These are phyloP conservation scores for Hydractinia echinata DNA, from an alignment of 30 jellyfish, hydroid and myxozoan species.

Conservation along the genomic window DNA sequence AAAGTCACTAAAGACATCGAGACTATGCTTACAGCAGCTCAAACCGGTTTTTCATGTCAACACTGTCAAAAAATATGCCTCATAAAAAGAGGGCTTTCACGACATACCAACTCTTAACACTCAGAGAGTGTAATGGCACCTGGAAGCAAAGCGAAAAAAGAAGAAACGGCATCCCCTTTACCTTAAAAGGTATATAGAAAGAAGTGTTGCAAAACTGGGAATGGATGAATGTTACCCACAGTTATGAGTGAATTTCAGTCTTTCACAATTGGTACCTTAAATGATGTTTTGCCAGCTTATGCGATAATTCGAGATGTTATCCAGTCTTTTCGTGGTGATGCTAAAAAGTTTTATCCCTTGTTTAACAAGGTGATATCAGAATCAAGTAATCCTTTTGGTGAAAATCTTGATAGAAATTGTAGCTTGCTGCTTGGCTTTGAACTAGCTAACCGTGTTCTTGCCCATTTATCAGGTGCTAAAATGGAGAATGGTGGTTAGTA, in stretches of 20 bases:
- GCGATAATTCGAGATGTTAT: too few relatives aligned
- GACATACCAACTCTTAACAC: conserved; percentile 27
- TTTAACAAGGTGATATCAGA: too few relatives aligned
- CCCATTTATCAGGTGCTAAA: conserved; percentile 34
- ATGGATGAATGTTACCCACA: conserved; percentile 27
- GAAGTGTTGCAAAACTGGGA: conserved; percentile 12
- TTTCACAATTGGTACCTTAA: too few relatives aligned
- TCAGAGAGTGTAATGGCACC: not conserved
- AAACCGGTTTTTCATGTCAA: too few relatives aligned
- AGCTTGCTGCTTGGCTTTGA: conserved; percentile 43
- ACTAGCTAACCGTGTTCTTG: conserved; percentile 59
- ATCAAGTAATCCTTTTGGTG: too few relatives aligned
- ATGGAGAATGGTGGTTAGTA: too few relatives aligned
- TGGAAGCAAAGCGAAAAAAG: conserved; percentile 13
- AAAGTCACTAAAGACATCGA: too few relatives aligned
- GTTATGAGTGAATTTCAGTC: not conserved
- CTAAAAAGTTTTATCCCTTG: too few relatives aligned
- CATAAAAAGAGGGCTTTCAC: conserved; percentile 14
- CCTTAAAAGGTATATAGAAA: not conserved
- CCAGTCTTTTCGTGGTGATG: too few relatives aligned
- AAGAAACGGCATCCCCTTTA: conserved; percentile 3
- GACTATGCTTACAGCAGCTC: too few relatives aligned
- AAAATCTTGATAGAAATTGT: conserved; percentile 33
- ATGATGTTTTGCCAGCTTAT: too few relatives aligned
- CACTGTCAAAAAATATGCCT: too few relatives aligned